Evolutionary conservation across 2,113 vertebrate genomes (phyloP).

Genomic region (Tympanuchus pallidicinctus): DNA sequence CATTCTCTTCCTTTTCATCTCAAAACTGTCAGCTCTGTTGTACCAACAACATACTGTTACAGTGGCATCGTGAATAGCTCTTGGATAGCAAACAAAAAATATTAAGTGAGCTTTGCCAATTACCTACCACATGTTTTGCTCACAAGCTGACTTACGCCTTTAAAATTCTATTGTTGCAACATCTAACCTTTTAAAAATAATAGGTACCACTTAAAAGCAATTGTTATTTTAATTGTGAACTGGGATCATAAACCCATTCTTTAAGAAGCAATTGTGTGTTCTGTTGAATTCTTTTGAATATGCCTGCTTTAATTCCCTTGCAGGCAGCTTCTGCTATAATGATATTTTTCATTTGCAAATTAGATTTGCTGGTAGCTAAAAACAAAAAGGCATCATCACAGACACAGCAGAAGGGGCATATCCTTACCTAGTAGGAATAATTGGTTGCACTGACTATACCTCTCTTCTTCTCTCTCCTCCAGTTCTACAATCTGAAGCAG

Average conservation of each 20-base stretch:
- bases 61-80: slow-evolving; percentile 66
- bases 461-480: slow-evolving; percentile 33
- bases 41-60: slow-evolving; percentile 70
- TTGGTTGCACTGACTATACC: slow-evolving; percentile 61
- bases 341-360: slow-evolving; percentile 80
- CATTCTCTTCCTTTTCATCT: slow-evolving; percentile 68
- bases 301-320: slow-evolving; percentile 66
- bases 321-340: slow-evolving; percentile 68
- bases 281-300: slow-evolving; percentile 46
- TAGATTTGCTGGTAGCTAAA: slow-evolving; percentile 75
- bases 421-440: slow-evolving; percentile 71
- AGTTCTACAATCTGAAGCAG: background rate
- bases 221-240: slow-evolving; percentile 75
- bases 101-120: slow-evolving; percentile 74
- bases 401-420: slow-evolving; percentile 60
- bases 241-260: slow-evolving; percentile 67
- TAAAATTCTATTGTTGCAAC: slow-evolving; percentile 49
- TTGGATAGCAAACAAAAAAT: slow-evolving; percentile 69
- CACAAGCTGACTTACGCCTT: slow-evolving; percentile 49
- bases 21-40: slow-evolving; percentile 70
- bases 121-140: slow-evolving; percentile 63
- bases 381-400: slow-evolving; percentile 73
- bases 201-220: slow-evolving; percentile 70
- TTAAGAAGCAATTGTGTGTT: slow-evolving; percentile 57
- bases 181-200: slow-evolving; percentile 73